These are phyloP conservation scores for Nyctibius bracteatus DNA, from an alignment of 2,113 vertebrate species.

Conservation along the genomic window DNA sequence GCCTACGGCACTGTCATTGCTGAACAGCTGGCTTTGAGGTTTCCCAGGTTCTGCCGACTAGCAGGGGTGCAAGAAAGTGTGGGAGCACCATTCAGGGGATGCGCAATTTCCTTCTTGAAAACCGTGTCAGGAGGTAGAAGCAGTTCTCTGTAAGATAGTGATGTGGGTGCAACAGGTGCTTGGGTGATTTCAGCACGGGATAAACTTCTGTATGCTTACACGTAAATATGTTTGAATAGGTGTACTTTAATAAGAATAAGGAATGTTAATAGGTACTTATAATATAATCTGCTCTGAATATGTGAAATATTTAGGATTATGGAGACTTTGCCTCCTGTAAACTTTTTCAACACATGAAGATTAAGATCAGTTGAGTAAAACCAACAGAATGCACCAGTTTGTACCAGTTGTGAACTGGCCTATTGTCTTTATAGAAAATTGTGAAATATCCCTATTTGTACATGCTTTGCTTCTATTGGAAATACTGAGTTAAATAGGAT, in stretches of 20 bases:
- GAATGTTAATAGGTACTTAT: neutral
- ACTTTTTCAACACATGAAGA: neutral
- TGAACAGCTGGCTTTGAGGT: neutral
- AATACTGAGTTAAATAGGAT: neutral
- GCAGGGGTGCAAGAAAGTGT: neutral
- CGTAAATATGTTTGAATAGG: neutral
- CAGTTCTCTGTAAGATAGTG: neutral
- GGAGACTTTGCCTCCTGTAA: neutral
- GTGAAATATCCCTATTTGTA: neutral
- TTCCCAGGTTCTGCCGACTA: neutral
- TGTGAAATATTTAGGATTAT: neutral
- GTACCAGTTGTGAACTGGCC: neutral
- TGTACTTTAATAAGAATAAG: neutral
- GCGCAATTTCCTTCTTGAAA: neutral
- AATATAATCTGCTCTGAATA: neutral
- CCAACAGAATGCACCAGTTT: neutral
- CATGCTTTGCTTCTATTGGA: neutral
- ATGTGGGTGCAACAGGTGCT: neutral
- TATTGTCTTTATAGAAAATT: neutral
- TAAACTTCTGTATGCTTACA: neutral
- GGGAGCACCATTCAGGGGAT: neutral
- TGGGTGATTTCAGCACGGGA: accelerated
- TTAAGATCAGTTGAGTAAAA: neutral
- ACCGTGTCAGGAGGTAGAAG: neutral
- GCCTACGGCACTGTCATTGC: neutral